Base-by-base conservation (phyloP, 2,888 invertebrate genomes). In the Melinaea menophilus region DNA sequence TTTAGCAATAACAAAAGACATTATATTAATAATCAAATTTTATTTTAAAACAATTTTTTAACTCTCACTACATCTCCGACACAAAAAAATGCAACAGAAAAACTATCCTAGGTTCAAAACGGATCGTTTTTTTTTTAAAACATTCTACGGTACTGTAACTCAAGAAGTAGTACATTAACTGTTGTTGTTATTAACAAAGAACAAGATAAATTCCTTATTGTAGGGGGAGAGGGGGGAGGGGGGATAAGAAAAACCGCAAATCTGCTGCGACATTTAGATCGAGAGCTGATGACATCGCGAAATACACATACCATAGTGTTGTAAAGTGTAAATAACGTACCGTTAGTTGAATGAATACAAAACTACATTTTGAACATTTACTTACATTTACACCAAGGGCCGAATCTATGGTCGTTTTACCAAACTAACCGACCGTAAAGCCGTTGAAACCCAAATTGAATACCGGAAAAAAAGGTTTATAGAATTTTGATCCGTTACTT, bases 261-360 rank as follows among this genome's bases (percentile, higher is more conserved):
- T 64, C 41, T 35, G 59, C 34, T 55, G 45, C 58, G 34, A 58
- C 45, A 56, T 61, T 56, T 56, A 61, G 64, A 62, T 64, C 59
- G 62, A 62, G 58, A 66, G 51, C 56, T 60, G 62, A 60, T 64
- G 66, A 64, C 64, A 61, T 62, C 54, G 65, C 63, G 59, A 61
- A 60, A 62, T 62, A 55, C 48, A 64, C 55, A 58, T 58, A 58
- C 35, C 61, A 56, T 31, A 54, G 48, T 62, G 58, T 59, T 51
- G 58, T 62, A 62, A 59, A 62, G 60, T 60, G 59, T 58, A 60
- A 57, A 55, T 54, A 64, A 56, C 64, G 46, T n/a, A 61, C 68
- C 64, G 67, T 69, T 69, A 69, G 55, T 81, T 79, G 81, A 82
- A 82, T 79, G 81, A 82, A 82, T 81, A 79, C 84, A 82, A 85